A percentile compares a stretch with the other conserved stretches of the same genome.
Evolutionary conservation across 2,888 invertebrate genomes (phyloP).

Genomic region (Anaspis maculata): DNA sequence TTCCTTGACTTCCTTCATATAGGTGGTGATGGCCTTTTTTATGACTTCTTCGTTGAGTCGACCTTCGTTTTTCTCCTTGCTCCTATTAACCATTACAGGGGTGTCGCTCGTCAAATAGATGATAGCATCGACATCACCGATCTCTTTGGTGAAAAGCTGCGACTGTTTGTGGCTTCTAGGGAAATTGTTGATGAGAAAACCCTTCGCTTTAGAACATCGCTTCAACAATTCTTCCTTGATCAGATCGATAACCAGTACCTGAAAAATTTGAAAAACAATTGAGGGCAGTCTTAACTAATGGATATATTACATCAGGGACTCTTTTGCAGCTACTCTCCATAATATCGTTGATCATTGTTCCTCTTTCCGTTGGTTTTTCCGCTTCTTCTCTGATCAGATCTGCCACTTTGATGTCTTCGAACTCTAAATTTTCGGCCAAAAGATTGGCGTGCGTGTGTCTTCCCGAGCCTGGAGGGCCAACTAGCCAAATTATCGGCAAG

Average conservation of each 20-base stretch:
- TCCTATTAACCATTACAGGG: slow-evolving; percentile 20
- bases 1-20: slow-evolving; percentile 26
- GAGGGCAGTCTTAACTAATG: too few relatives aligned
- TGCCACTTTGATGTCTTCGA: slow-evolving; percentile 27
- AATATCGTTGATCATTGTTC: slow-evolving; percentile 44
- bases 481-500: slow-evolving; percentile 46
- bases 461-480: slow-evolving; percentile 38
- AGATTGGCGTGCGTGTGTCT: slow-evolving; percentile 25
- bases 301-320: slow-evolving; percentile 30
- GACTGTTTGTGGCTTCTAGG: slow-evolving; percentile 45
- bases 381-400: slow-evolving; percentile 46
- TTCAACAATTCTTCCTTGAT: slow-evolving; percentile 50
- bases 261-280: slow-evolving; percentile 14
- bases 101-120: slow-evolving; percentile 29
- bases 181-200: slow-evolving; percentile 50
- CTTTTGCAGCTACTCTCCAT: slow-evolving; percentile 41
- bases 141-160: slow-evolving; percentile 31
- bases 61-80: slow-evolving; percentile 11
- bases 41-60: slow-evolving; percentile 15
- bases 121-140: slow-evolving; percentile 31
- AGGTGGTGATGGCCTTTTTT: slow-evolving; percentile 18
- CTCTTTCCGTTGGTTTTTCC: slow-evolving; percentile 45
- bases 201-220: slow-evolving; percentile 41
- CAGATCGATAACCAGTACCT: slow-evolving; percentile 49
- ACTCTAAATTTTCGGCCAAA: slow-evolving; percentile 23